A percentile compares a stretch with the other conserved stretches of the same genome.
Conservation (phyloP, 1,140 invertebrate genomes). For the Piezodorus guildinii region DNA sequence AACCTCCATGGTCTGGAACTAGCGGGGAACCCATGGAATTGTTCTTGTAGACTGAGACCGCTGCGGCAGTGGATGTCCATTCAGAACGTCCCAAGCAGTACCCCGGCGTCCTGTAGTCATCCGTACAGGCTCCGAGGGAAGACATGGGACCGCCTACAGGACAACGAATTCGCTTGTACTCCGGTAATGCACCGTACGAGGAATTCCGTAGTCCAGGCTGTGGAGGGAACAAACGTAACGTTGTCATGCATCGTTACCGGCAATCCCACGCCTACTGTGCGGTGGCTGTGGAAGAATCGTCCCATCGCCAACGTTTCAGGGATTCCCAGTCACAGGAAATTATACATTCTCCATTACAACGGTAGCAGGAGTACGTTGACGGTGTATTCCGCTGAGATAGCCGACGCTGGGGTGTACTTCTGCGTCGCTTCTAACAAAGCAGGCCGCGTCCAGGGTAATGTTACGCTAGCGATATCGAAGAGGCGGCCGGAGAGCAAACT, state of each 20-base stretch:
- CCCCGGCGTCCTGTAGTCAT: conserved; percentile 51
- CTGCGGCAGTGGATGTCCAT: conserved; percentile 63
- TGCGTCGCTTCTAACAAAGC: conserved; percentile 64
- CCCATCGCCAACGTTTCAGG: conserved; percentile 41
- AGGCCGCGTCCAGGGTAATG: conserved; percentile 53
- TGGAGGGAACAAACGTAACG: conserved; percentile 58
- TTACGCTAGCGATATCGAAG: conserved; percentile 51
- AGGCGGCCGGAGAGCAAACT: conserved; percentile 35
- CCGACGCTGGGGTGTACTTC: conserved; percentile 59
- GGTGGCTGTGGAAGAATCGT: conserved; percentile 41
- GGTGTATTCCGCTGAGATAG: conserved; percentile 51
- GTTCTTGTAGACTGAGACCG: conserved; percentile 60
- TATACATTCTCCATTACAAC: conserved; percentile 24
- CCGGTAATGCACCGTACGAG: conserved; percentile 33
- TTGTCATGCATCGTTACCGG: conserved; percentile 57
- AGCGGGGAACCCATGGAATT: conserved; percentile 69
- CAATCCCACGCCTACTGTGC: conserved; percentile 50
- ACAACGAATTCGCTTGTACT: conserved; percentile 48
- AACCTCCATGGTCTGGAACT: conserved; percentile 61
- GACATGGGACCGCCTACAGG: conserved; percentile 58
- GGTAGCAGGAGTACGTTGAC: conserved; percentile 51
- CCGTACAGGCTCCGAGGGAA: conserved; percentile 47
- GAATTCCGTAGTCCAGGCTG: conserved; percentile 41
- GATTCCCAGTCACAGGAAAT: conserved; percentile 29
- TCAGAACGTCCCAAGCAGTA: conserved; percentile 58